Evolutionary conservation across 2,888 invertebrate species (phyloP), one percentile per base, ranked within the genome.

Genomic region (Carcina quercana): DNA sequence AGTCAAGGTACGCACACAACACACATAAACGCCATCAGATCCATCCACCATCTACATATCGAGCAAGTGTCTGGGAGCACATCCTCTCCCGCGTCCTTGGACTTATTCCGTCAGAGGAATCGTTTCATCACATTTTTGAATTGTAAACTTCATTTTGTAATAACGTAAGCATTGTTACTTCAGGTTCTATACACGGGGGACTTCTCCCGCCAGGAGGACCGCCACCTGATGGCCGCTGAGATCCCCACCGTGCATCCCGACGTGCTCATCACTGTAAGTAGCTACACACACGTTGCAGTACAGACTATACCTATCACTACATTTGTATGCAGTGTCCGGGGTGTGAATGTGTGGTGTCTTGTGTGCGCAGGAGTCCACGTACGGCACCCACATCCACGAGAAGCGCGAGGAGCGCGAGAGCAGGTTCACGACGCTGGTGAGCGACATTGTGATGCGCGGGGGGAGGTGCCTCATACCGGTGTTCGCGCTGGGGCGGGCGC

Each of bases 221-320:
- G 99, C 5, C 99, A 99, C 89, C 88, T 99, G 49, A 98, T 98
- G 96, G 97, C 98, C 1, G 99, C 99, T 0, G 99, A 99, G 82
- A 95, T 99, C 54, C 99, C 99, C 0, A 94, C 92, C 11, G 91
- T 97, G 33, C 93, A 93, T 48, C 99, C 99, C 0, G 98, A 99
- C 75, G 96, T 99, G 1, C 86, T 99, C 4, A 99, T 99, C 32
- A 97, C 96, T 1, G 93, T 92, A 65, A 75, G 84, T 64, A 24
- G n/a, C 3, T 29, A 20, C 20, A n/a, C n/a, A 20, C 10, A n/a
- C 10, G 8, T n/a, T 20, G n/a, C 19, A 7, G 1, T 3, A 19
- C 7, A 19, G 8, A 7, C 8, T 19, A 2, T 2, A 19, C 19
- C 8, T 7, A 2, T 8, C 19, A 19, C 6, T 19, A n/a, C 22